Base-by-base conservation (phyloP, 2,113 vertebrate genomes). In the Mohoua ochrocephala region DNA sequence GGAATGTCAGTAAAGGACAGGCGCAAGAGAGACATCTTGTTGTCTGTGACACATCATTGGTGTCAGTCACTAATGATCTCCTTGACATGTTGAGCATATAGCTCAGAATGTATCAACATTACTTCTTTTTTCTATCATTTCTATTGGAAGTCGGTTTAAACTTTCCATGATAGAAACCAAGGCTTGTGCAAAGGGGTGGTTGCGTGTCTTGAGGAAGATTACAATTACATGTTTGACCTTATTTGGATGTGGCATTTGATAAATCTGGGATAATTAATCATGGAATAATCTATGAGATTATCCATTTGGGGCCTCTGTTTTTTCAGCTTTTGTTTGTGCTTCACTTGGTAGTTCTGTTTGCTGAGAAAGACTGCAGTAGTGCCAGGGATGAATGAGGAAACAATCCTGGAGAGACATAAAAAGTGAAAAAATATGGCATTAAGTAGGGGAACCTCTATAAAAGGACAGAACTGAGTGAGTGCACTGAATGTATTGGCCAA, bases 231-330 rank as follows among this genome's bases (percentile, higher is more conserved):
- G 37, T 93, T 77, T 94, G 76, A 75, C 89, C 91, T 74, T 97
- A 93, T 94, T 95, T 92, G 89, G 96, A 68, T 42, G 61, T 82
- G 73, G 24, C 47, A 81, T 89, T 93, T 95, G 83, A 97, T 93
- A 92, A 92, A 81, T 81, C 73, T 81, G 44, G 64, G 35, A 89
- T 56, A 91, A 95, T 87, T 92, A 86, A 93, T 92, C 33, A 68
- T 56, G 52, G 83, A 95, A 78, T 96, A 95, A 93, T 89, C 89
- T 52, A 63, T 52, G 65, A 91, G 80, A 87, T 93, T 95, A 91
- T 84, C 56, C 69, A 53, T 71, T 70, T 87, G 65, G 41, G 89
- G 60, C 80, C 86, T 91, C 68, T 47, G 30, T 53, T 84, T 84
- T 65, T 91, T 47, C 76, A 89, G 68, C 64, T 95, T 91, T 93